Percentiles rank a stretch among this genome's conserved stretches.
Conservation (phyloP, 2,113 vertebrate species). For the Campylomormyrus tamandua region DNA sequence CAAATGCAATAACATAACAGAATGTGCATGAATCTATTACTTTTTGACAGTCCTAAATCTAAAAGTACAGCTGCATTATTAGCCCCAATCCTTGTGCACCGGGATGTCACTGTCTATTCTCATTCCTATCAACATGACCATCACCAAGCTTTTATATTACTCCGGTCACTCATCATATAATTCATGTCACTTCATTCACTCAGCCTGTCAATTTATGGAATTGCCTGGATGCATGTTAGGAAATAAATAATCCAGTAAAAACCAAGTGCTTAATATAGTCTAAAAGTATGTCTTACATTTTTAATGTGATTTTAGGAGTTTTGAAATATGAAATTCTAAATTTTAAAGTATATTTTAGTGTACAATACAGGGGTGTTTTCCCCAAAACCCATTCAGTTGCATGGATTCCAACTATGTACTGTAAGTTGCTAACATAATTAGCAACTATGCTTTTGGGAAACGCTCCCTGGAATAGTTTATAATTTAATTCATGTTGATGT, state of each 20-base stretch:
- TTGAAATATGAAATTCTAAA: constrained; percentile 38
- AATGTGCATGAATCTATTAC: neutral
- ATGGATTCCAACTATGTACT: neutral
- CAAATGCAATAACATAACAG: neutral
- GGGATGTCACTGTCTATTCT: neutral
- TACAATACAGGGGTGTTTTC: neutral
- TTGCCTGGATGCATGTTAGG: constrained; percentile 23
- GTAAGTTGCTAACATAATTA: neutral
- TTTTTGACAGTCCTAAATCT: neutral
- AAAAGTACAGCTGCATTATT: neutral
- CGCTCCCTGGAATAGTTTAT: neutral
- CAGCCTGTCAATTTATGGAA: constrained; percentile 25
- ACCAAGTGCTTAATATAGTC: constrained; percentile 25
- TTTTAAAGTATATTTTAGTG: constrained; percentile 7
- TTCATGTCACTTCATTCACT: constrained; percentile 14
- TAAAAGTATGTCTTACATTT: constrained; percentile 30
- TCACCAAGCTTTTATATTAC: constrained; percentile 13
- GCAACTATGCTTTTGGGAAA: neutral
- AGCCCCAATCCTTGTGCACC: neutral
- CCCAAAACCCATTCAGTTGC: neutral
- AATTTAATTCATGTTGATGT: neutral
- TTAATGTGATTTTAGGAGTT: constrained; percentile 41
- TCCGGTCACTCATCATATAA: constrained; percentile 10
- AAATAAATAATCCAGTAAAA: constrained; percentile 32
- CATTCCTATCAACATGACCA: neutral